Conservation (phyloP, 2,797 vertebrate species). For the Aselliscus stoliczkanus region DNA sequence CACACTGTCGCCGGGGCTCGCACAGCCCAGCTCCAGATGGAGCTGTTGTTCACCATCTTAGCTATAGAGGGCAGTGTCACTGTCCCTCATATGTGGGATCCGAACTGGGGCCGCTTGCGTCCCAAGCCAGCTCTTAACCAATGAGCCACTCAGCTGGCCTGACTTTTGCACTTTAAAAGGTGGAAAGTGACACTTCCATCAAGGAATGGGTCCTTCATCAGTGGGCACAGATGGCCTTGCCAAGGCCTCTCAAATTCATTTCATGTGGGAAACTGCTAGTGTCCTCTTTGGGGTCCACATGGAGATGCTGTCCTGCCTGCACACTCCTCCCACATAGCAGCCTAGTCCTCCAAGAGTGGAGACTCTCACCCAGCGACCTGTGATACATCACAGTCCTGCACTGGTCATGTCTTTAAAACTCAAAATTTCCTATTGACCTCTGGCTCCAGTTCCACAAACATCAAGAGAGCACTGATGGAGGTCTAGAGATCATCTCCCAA, state of each 20-base stretch:
- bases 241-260: not conserved
- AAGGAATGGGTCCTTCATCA: not conserved
- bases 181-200: not conserved
- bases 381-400: not conserved
- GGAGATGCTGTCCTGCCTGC: not conserved
- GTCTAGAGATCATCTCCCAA: not conserved
- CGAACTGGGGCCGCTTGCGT: too few relatives aligned
- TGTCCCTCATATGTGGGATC: too few relatives aligned
- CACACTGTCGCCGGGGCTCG: too few relatives aligned
- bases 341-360: too few relatives aligned
- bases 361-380: not conserved
- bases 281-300: not conserved
- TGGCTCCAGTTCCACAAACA: not conserved
- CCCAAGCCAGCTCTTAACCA: too few relatives aligned
- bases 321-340: not conserved
- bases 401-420: not conserved
- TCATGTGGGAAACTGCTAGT: not conserved
- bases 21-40: too few relatives aligned
- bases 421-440: not conserved
- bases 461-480: not conserved
- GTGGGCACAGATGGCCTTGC: not conserved
- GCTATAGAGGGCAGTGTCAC: too few relatives aligned
- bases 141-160: too few relatives aligned
- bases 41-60: too few relatives aligned
- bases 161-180: not conserved